phyloP scores from a whole-genome alignment of 2,113 vertebrate species.

The Apteryx mantelli region DNA sequence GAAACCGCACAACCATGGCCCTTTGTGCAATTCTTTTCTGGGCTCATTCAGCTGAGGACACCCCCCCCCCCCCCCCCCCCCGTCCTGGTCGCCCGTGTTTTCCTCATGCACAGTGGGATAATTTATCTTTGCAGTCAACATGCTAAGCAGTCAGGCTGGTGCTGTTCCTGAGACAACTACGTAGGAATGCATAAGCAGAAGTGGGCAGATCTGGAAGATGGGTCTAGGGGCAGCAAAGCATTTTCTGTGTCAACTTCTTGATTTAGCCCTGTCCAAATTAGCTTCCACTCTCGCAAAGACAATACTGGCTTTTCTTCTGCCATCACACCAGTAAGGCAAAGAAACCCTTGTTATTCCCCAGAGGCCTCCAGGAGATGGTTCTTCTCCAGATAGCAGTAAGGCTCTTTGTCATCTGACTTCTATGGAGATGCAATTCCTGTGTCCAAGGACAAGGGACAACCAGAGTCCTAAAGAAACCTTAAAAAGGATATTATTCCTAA shows the following conservation, averaged over 20 bases:
- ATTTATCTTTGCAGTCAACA: neutral
- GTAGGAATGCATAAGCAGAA: neutral
- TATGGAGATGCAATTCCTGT: neutral
- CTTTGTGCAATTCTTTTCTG: constrained; percentile 33
- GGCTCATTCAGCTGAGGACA: constrained; percentile 2
- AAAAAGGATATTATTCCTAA: neutral
- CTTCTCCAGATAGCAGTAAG: neutral
- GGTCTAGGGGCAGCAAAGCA: neutral
- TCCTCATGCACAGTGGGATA: neutral
- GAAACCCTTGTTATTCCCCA: neutral
- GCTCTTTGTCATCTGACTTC: neutral
- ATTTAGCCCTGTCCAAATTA: neutral
- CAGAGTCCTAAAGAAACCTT: neutral
- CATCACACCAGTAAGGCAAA: neutral
- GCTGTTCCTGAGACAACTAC: neutral
- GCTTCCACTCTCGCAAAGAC: neutral
- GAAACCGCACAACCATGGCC: neutral
- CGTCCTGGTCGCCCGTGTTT: neutral
- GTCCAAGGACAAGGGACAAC: neutral
- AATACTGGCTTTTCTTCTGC: neutral
- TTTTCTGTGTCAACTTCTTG: neutral
- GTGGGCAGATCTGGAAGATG: neutral
- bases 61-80: neutral
- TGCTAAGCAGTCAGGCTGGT: neutral
- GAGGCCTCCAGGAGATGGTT: neutral